Conservation (phyloP, 2,888 invertebrate genomes). For the Bombylius major region DNA sequence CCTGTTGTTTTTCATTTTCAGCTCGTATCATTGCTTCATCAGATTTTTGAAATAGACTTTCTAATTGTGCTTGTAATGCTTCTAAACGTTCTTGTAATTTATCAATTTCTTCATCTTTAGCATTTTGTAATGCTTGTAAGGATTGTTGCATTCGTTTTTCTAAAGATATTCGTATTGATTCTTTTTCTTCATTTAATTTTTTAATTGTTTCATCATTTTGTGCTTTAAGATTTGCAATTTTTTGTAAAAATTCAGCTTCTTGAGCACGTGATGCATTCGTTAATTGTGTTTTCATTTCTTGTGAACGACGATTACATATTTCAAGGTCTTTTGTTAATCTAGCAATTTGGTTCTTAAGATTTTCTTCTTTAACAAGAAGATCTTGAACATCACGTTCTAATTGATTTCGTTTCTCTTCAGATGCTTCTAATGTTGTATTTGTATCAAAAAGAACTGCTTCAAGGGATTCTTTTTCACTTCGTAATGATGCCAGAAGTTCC, state of each 20-base stretch:
- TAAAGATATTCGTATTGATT: slow-evolving; percentile 56
- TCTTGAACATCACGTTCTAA: slow-evolving; percentile 70
- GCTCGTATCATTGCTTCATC: slow-evolving; percentile 82
- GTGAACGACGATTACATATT: slow-evolving; percentile 50
- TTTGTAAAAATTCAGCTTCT: slow-evolving; percentile 67
- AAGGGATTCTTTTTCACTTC: slow-evolving; percentile 80
- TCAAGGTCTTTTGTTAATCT: slow-evolving; percentile 67
- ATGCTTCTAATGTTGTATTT: slow-evolving; percentile 65
- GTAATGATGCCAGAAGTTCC: slow-evolving; percentile 68
- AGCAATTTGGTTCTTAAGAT: slow-evolving; percentile 59
- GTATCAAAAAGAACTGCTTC: slow-evolving; percentile 76
- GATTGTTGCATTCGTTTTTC: slow-evolving; percentile 72
- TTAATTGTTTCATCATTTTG: slow-evolving; percentile 60
- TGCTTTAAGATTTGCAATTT: slow-evolving; percentile 56
- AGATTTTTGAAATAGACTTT: slow-evolving; percentile 78
- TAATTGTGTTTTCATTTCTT: slow-evolving; percentile 51
- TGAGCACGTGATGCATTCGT: slow-evolving; percentile 62
- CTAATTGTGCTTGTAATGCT: slow-evolving; percentile 63
- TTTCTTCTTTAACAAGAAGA: slow-evolving; percentile 61
- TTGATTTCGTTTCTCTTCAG: slow-evolving; percentile 57
- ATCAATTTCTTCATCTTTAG: slow-evolving; percentile 67
- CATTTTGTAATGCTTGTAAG: slow-evolving; percentile 55
- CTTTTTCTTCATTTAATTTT: slow-evolving; percentile 69
- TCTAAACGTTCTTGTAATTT: slow-evolving; percentile 66
- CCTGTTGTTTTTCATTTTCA: slow-evolving; percentile 92